Conservation (phyloP, 2,113 vertebrate species). For the Trachemys scripta region DNA sequence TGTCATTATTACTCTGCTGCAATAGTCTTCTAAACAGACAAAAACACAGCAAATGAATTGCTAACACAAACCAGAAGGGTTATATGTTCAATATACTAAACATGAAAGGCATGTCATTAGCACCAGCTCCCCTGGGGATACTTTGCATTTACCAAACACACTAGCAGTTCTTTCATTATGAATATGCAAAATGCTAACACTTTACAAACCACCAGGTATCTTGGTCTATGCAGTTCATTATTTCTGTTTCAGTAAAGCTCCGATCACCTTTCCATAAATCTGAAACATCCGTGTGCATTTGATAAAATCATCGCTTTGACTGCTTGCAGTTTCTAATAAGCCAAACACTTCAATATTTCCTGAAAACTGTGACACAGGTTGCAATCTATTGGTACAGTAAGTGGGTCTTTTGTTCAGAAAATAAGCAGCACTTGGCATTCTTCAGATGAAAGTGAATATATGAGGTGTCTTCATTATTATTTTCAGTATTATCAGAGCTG, state of each 20-base stretch:
- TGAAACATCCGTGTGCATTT: background rate
- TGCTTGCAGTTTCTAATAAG: background rate
- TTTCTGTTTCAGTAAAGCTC: background rate
- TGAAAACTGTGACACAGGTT: background rate
- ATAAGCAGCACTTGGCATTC: background rate
- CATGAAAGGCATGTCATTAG: constrained; percentile 23
- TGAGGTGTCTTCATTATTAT: background rate
- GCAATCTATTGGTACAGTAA: background rate
- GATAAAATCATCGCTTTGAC: background rate
- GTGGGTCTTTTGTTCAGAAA: background rate
- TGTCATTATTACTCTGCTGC: constrained; percentile 48
- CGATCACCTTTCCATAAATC: background rate
- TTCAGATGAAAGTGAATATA: background rate
- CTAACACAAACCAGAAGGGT: constrained; percentile 37
- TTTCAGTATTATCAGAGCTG: background rate
- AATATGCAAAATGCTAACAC: background rate
- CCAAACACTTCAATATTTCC: background rate
- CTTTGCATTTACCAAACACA: background rate
- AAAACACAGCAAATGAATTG: background rate
- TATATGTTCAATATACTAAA: background rate
- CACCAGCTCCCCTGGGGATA: constrained; percentile 11
- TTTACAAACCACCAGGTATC: background rate
- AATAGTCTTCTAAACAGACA: constrained; percentile 8
- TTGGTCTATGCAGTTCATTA: background rate
- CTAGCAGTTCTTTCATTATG: background rate